Evolutionary conservation across 2,888 invertebrate genomes (phyloP), one percentile per base, ranked within the genome.

Genomic region (Mycalesis mineus): DNA sequence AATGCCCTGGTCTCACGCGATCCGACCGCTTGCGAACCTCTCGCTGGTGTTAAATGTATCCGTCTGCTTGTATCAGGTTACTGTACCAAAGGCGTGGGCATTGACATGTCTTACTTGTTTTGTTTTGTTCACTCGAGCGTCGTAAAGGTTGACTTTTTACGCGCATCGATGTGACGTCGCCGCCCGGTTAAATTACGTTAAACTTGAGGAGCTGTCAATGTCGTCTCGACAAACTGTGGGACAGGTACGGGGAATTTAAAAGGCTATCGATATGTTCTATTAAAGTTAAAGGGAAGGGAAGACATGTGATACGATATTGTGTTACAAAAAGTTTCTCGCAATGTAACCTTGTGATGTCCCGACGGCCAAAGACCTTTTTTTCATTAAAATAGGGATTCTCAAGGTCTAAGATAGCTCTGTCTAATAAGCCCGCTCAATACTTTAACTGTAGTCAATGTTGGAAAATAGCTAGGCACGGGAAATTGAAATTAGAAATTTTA

Each of bases 21-120:
- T 61, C 65, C 66, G 59, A 66, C 69, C 69, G 73, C 73, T 72
- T 64, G 71, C 70, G 62, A 72, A 71, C 74, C 83, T 82, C 79
- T 78, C 75, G 65, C 64, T 74, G 73, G 88, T 86, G 88, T 88
- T 87, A 88, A 88, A 87, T 82, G 88, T 87, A 86, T 85, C 84
- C 83, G 83, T 78, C 79, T 76, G 79, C 75, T 79, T 78, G 81
- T 88, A 88, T 89, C 89, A 73, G 76, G 87, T 89, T 89, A 87
- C 89, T 76, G 78, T 84, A 80, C 78, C 77, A 77, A 83, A 88
- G 85, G 89, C 89, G 89, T 89, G 88, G 88, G 89, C 89, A 89
- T 87, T 84, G 88, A 86, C 88, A 83, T 86, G 86, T 85, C 80
- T 78, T 75, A 81, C 82, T 86, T 86, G 87, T 88, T 88, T 88